These are phyloP conservation scores for Biston betularia DNA, from an alignment of 2,888 invertebrate species.

Conservation along the genomic window DNA sequence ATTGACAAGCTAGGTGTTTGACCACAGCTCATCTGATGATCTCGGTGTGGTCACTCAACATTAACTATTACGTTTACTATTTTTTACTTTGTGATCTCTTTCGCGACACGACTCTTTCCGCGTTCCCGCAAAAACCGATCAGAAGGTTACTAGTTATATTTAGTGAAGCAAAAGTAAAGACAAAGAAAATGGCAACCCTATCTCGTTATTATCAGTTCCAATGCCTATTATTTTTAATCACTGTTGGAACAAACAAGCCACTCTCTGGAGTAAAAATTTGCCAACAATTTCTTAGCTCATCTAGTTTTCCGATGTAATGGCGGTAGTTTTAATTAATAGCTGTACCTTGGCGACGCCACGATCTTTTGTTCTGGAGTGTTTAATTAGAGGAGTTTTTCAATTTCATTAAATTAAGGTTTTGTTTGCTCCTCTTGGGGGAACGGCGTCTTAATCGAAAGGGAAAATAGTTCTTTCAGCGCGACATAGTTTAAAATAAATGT, in stretches of 20 bases:
- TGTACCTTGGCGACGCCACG: constrained; percentile 14
- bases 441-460: constrained; percentile 21
- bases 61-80: no score
- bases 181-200: background rate
- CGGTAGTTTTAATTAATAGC: constrained; percentile 29
- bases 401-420: constrained; percentile 48
- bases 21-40: no score
- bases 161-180: no score
- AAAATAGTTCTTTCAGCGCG: constrained; percentile 8
- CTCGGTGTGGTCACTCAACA: no score
- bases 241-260: background rate
- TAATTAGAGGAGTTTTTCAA: constrained; percentile 51
- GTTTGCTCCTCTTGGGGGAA: constrained; percentile 33
- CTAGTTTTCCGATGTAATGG: constrained; percentile 12
- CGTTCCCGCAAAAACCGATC: no score
- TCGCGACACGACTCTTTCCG: no score
- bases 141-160: no score
- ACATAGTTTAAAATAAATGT: no score
- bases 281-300: background rate
- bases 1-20: no score
- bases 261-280: background rate
- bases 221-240: constrained; percentile 4
- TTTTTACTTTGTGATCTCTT: no score
- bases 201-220: background rate
- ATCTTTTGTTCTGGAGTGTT: constrained; percentile 43